Evolutionary conservation across 2,113 vertebrate genomes (phyloP), one percentile per base, ranked within the genome.

Genomic region (Catagonus wagneri): DNA sequence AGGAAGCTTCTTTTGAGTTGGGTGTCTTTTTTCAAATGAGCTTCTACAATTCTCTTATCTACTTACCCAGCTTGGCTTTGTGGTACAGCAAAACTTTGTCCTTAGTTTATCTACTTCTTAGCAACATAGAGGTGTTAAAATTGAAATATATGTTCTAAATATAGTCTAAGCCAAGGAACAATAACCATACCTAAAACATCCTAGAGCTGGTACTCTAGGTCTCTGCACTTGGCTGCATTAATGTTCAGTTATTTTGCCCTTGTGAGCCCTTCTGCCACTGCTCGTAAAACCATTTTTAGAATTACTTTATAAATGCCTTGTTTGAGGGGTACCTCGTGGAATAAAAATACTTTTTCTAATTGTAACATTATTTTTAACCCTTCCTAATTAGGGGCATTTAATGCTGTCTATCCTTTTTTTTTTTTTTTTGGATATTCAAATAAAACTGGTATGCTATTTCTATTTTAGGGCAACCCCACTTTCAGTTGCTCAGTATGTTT

Each of bases 381-480:
- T 95, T 15, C 36, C 32, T 79, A 93, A 83, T 95, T 92, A 92
- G 36, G 60, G 52, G 6, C 36, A 76, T 63, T 94, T 58, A 36
- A 52, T 74, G 68, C 20, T 60, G 15, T 89, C 83, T 94, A 2
- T 75, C 95, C 92, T 97, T 97, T 97, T 76, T 81, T 83, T 75
- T 94, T 90, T 97, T 97, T 97, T 76, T 81, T 83, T 93, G 95
- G 83, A 52, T 68, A 22, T 65, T 94, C 60, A 7, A 7, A 56
- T 36, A n/a, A 90, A 91, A 65, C 96, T 96, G 66, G 69, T n/a
- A 58, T 89, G 75, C 63, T 10, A n/a, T 96, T 92, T 90, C 97
- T 96, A 96, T 97, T 97, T 97, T 97, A 97, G 97, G 97, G 80
- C 87, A 95, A 69, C 79, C 90, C 56, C 19, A 16, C 15, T 69